Base-by-base conservation (phyloP, 1,140 invertebrate species). In the Heliconius melpomene region DNA sequence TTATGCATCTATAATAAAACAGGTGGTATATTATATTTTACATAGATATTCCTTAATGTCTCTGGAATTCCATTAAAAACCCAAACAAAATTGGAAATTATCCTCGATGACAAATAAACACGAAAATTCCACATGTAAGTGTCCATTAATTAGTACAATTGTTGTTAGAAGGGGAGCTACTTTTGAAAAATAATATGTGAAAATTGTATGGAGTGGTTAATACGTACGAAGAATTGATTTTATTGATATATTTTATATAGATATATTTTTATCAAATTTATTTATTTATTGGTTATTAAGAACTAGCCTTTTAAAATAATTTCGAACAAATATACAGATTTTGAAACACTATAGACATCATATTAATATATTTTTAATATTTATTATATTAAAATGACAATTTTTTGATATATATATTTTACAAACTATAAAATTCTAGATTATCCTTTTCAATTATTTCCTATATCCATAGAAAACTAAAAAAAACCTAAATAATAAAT, bases 141-240 rank as follows among this genome's bases (percentile, higher is more conserved):
- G 86, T 84, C 85, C 84, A 89, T 92, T 92, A 90, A 92, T 92
- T 90, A 92, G 90, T 85, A 84, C 86, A 84, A 92, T 89, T 91
- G 90, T 90, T 86, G 32, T 32, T 5, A 32, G 32, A 32, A 32
- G 32, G 32, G 79, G 79, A 75, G 36, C 74, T 76, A 72, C 46
- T 7, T 60, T 50, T n/a, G 38, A 26, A 66, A 29, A 16, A 16
- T 66, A 26, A 66, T 66, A 26, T 16, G 16, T 1, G n/a, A 66
- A 26, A 29, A 66, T 66, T 66, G 23, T 66, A 66, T 66, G 13
- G 60, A 66, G 60, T 66, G 8, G 60, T 29, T 66, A 66, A 29
- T 66, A 66, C 60, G 2, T 52, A 20, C 7, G 18, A 66, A 66
- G 23, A n/a, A 26, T 26, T 9, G 9, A 26, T 66, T 2, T 26